phyloP scores from a whole-genome alignment of 2,113 vertebrate species.

The Scopus umbretta region DNA sequence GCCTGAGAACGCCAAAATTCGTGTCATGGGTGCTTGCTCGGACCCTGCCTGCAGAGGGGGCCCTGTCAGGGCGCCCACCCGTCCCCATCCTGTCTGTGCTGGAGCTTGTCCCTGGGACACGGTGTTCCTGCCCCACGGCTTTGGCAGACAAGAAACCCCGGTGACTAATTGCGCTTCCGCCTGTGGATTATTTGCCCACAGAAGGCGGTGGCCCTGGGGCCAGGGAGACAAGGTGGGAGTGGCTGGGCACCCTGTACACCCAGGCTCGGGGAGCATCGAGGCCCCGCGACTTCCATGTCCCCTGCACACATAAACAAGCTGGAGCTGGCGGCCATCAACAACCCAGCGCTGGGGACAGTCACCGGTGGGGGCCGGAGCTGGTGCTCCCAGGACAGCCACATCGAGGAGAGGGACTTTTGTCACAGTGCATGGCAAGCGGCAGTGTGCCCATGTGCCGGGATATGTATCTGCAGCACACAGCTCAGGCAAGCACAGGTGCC shows the following conservation, averaged over 20 bases:
- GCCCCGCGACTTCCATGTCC: accelerated
- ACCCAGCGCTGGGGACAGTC: neutral
- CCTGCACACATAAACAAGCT: neutral
- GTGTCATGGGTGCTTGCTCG: neutral
- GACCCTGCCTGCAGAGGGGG: neutral
- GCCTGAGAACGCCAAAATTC: neutral
- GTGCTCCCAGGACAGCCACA: accelerated
- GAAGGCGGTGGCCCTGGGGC: neutral
- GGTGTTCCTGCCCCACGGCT: neutral
- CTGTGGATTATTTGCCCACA: constrained; percentile 20
- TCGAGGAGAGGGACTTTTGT: neutral
- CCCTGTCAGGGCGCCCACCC: accelerated
- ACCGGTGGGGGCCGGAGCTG: accelerated
- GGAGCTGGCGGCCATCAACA: neutral
- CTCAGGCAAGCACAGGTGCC: accelerated
- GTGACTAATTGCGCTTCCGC: constrained; percentile 49
- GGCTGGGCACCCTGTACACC: neutral
- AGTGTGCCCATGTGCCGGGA: accelerated
- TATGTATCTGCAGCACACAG: neutral
- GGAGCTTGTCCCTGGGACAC: neutral
- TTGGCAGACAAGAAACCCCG: neutral
- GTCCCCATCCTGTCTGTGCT: neutral
- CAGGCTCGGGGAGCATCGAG: accelerated
- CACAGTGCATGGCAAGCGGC: accelerated
- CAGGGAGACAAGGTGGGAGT: neutral